Base-by-base conservation (phyloP, 1,140 invertebrate species). In the Heliconius congener region DNA sequence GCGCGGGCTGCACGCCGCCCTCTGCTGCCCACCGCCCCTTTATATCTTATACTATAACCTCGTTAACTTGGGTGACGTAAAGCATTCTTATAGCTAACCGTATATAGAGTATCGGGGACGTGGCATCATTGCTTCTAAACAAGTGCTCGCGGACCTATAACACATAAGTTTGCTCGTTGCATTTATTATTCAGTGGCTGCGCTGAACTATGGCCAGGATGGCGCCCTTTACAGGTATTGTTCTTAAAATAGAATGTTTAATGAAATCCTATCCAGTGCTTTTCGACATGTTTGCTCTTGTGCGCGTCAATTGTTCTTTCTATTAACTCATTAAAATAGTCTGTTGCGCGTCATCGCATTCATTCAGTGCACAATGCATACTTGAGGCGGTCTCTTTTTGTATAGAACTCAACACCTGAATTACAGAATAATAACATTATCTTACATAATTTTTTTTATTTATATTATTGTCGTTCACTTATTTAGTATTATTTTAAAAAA, bases 181-280 rank as follows among this genome's bases (percentile, higher is more conserved):
- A 94, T 94, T 87, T 89, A 94, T 93, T 93, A 94, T 94, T 94
- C 91, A 94, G 91, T 90, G 87, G 81, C 90, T 91, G 88, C 90
- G 91, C 90, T 90, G 79, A 85, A 81, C 88, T 86, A 87, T 86
- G 82, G 88, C 82, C 88, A 93, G 91, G 91, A 94, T 94, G 92
- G 91, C 92, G 92, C 90, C 88, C 87, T 91, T 87, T 89, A 88
- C 87, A 92, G 92, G 92, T 94, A 91, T 85, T 85, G 85, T 88
- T 88, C 84, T 81, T 79, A 81, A 86, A 87, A 86, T 82, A 86
- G 71, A 83, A 81, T 79, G 71, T 84, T 82, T 83, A 60, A 83
- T 77, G 80, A 75, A 82, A 57, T 79, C 73, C 60, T 74, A n/a
- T 37, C 76, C 3, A 71, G 37, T 57, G 55, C 55, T 57, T 57